Evolutionary conservation across 2,888 invertebrate species (phyloP), one percentile per base, ranked within the genome.

Genomic region (Camponotus fellah): DNA sequence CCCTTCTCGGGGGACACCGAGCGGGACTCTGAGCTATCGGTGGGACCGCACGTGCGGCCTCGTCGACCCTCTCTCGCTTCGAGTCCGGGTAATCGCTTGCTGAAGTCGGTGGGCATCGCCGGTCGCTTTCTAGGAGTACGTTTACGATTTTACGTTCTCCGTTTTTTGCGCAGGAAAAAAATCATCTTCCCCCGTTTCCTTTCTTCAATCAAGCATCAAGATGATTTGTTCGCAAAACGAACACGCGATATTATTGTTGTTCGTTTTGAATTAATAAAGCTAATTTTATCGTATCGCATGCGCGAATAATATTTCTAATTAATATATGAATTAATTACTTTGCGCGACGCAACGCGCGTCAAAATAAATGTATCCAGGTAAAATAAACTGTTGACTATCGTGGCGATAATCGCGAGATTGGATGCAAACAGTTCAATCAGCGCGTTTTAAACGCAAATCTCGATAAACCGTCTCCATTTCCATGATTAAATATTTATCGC

Each of bases 81-180:
- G 85, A 90, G 91, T 74, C 91, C 90, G 84, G 87, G 89, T 84
- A 92, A 86, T 91, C 93, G 91, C 87, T 92, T 92, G 88, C 92
- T 91, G 89, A 94, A 93, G 90, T 93, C 92, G 85, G 93, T 93
- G 86, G 94, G 93, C 92, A 92, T 92, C 79, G 94, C 91, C 79
- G 91, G 87, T 84, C 94, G 92, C 85, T 92, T 94, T 92, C 94
- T 94, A 90, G 85, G 91, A 89, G 90, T 91, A 91, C 91, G 91
- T 91, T 90, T 86, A 90, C 85, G 81, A n/a, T 53, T 26, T 69
- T 60, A 79, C 46, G 58, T 53, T n/a, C 53, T 53, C 14, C 53
- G 40, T 40, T 17, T 17, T 76, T 69, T 34, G 14, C 12, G 26
- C 6, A 26, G 8, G 14, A 6, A 37, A 12, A 5, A 9, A 1